phyloP scores from a whole-genome alignment of 2,888 invertebrate genomes.

The Xanthia icteritia region DNA sequence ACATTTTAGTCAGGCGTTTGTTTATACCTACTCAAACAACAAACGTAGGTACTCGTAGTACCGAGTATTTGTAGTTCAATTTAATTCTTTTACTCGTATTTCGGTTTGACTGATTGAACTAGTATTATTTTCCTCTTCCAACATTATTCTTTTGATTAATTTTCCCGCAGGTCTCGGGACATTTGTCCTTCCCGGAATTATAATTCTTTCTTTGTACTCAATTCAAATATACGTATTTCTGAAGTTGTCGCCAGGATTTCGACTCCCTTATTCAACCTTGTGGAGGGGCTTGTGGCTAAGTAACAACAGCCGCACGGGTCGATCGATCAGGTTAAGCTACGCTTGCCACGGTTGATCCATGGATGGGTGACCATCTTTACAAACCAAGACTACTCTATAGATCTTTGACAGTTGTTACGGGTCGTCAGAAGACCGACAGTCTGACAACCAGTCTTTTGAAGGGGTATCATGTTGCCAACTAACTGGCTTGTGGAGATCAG shows the following conservation, averaged over 20 bases:
- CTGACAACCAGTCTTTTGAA: no score
- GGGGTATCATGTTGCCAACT: no score
- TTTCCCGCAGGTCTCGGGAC: not conserved
- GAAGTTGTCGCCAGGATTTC: not conserved
- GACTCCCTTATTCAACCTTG: not conserved
- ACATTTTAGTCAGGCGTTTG: conserved; percentile 5
- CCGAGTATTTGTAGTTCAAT: not conserved
- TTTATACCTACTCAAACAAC: conserved; percentile 3
- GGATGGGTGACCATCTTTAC: no score
- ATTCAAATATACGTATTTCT: not conserved
- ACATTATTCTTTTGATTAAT: conserved; percentile 19
- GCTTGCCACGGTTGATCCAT: no score
- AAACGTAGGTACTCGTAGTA: conserved; percentile 6
- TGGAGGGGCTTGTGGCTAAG: no score
- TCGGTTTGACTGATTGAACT: not conserved
- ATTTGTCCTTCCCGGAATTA: not conserved
- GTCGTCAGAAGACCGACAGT: no score
- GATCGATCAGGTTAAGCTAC: no score
- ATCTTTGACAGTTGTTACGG: no score
- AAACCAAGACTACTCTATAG: no score
- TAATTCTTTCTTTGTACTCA: conserved; percentile 7
- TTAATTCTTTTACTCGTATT: not conserved
- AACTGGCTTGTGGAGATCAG: no score
- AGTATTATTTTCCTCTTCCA: not conserved
- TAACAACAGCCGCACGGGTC: no score